A percentile compares a stretch with the other conserved stretches of the same genome.
Conservation (phyloP, 2,888 invertebrate species). For the Callyntrura sp. region DNA sequence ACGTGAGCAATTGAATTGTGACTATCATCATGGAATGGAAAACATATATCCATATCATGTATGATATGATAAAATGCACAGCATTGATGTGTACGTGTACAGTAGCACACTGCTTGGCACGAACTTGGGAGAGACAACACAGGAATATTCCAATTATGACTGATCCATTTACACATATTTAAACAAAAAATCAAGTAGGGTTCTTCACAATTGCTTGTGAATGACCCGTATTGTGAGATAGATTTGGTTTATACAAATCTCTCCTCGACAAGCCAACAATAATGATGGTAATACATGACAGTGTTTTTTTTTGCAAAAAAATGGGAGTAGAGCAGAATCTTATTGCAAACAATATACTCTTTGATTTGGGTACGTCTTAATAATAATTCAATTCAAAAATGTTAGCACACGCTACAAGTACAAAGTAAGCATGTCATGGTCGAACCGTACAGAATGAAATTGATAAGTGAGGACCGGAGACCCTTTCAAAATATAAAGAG, state of each 20-base stretch:
- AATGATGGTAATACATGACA: background rate
- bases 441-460: constrained; percentile 26
- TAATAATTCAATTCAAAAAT: background rate
- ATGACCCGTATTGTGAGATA: constrained; percentile 19
- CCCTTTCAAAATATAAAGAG: constrained; percentile 34
- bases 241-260: background rate
- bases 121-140: constrained; percentile 19
- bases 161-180: constrained; percentile 49
- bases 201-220: constrained; percentile 32
- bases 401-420: background rate
- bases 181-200: background rate
- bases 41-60: no score
- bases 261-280: background rate
- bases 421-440: constrained; percentile 47
- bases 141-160: constrained; percentile 51
- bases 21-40: background rate
- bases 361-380: background rate
- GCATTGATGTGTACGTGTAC: no score
- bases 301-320: background rate
- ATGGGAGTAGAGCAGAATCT: background rate
- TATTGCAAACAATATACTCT: background rate
- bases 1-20: background rate
- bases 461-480: constrained; percentile 1
- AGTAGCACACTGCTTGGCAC: background rate
- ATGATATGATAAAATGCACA: background rate